Base-by-base conservation (phyloP, 2,113 vertebrate species). In the Alethe castanea region DNA sequence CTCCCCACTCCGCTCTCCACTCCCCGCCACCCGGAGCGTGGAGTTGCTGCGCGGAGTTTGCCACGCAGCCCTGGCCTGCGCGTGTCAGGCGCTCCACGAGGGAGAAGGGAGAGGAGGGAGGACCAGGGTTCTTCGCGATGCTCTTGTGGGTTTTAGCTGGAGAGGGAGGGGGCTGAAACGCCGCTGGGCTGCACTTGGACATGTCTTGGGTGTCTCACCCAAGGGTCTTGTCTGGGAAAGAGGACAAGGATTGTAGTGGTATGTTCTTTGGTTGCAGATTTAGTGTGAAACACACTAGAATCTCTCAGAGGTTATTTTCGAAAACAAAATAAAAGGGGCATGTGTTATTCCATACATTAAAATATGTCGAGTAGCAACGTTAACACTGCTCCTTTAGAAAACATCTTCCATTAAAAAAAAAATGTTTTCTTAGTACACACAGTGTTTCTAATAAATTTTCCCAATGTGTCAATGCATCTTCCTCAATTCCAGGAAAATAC, bases 31-130 rank as follows among this genome's bases (percentile, higher is more conserved):
- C 5, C 9, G 11, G 29, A 72, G 70, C 8, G 35, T 1, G 71
- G 91, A 84, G 94, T 70, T 91, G 38, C 16, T 20, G 59, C 24
- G 72, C 40, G 69, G 95, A 96, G 33, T 95, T 95, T 65, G 60
- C 26, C 61, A 44, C n/a, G 45, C 70, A n/a, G 40, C 69, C 24
- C 36, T 7, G 70, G 79, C 40, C 62, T 23, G 64, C 17, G 45
- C 24, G n/a, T 36, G 86, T 62, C 70, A 20, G 66, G 59, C 15
- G 48, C 44, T 40, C 47, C 60, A 26, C 45, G 26, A 42, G 36
- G 54, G 64, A 56, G 61, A 13, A 25, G 6, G 33, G n/a, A 29
- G 53, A 7, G n/a, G 17, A 22, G 64, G 25, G 36, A 71, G 57
- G 71, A 31, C 18, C 14, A 14, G 15, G 19, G 29, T 14, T 29